Evolutionary conservation across 2,888 invertebrate species (phyloP).

Genomic region (Anaspis maculata): DNA sequence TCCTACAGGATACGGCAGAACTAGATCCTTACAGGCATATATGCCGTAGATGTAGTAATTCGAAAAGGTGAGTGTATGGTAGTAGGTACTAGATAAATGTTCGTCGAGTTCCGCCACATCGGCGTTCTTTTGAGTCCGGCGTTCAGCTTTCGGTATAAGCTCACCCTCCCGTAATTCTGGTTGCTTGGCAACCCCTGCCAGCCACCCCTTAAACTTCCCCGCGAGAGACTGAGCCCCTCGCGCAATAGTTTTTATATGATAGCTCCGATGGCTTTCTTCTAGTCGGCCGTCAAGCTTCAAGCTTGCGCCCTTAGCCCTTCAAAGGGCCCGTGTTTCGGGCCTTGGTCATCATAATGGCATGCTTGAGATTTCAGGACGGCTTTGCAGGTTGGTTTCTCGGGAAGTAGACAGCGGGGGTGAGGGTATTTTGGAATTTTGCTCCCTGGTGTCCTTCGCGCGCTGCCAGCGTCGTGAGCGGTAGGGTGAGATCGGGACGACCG

Average conservation of each 20-base stretch:
- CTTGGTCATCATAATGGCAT: no score
- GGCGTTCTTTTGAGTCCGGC: constrained; percentile 15
- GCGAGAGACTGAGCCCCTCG: constrained; percentile 18
- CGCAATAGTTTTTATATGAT: constrained; percentile 17
- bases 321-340: no score
- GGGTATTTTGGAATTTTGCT: constrained; percentile 2
- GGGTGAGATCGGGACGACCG: constrained; percentile 17
- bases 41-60: no score
- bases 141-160: constrained; percentile 13
- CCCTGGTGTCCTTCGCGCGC: constrained; percentile 9
- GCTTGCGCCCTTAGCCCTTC: constrained; percentile 9
- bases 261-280: constrained; percentile 15
- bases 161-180: constrained; percentile 29
- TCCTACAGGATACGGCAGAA: no score
- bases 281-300: constrained; percentile 8
- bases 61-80: constrained; percentile 5
- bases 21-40: no score
- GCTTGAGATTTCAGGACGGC: no score
- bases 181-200: constrained; percentile 35
- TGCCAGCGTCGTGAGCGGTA: constrained; percentile 8
- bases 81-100: constrained; percentile 10
- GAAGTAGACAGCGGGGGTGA: not conserved
- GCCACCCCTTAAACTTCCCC: constrained; percentile 34
- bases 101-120: constrained; percentile 14
- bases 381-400: not conserved